These are phyloP conservation scores for Suillia variegata DNA, from an alignment of 2,888 invertebrate species.

Conservation along the genomic window DNA sequence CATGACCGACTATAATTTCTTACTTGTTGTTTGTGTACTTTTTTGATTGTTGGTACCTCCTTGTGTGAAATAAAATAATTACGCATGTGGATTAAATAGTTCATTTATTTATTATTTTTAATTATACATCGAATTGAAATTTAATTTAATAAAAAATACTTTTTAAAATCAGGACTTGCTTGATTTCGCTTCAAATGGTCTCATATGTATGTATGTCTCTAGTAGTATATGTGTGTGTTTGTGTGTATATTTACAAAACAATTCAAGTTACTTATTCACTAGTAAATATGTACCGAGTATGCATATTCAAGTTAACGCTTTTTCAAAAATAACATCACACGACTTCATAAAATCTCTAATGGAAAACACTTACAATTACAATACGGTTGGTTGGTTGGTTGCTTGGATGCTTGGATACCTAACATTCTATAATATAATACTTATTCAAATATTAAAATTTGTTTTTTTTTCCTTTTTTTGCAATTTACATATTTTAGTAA, in stretches of 20 bases:
- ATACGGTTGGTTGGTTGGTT: too few relatives aligned
- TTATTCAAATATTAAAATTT: neutral
- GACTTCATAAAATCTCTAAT: conserved; percentile 12
- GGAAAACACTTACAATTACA: conserved; percentile 17
- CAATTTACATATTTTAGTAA: neutral
- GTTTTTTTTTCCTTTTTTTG: conserved; percentile 1
- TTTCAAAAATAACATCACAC: conserved; percentile 7
- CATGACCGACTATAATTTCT: too few relatives aligned
- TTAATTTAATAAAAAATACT: neutral
- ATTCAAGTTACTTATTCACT: neutral
- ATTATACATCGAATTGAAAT: neutral
- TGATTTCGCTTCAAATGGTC: neutral
- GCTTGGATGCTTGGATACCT: too few relatives aligned
- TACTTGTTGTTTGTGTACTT: too few relatives aligned
- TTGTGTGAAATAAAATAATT: neutral
- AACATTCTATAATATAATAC: conserved; percentile 1
- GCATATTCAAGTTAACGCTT: conserved; percentile 7
- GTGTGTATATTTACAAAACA: neutral
- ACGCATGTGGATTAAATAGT: neutral
- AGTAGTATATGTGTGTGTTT: neutral
- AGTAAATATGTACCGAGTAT: too few relatives aligned
- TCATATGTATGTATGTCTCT: neutral
- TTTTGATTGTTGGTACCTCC: too few relatives aligned
- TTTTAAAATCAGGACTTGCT: neutral
- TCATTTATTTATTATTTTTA: neutral